phyloP scores from a whole-genome alignment of 2,797 vertebrate genomes.

The Sebastes alutus region DNA sequence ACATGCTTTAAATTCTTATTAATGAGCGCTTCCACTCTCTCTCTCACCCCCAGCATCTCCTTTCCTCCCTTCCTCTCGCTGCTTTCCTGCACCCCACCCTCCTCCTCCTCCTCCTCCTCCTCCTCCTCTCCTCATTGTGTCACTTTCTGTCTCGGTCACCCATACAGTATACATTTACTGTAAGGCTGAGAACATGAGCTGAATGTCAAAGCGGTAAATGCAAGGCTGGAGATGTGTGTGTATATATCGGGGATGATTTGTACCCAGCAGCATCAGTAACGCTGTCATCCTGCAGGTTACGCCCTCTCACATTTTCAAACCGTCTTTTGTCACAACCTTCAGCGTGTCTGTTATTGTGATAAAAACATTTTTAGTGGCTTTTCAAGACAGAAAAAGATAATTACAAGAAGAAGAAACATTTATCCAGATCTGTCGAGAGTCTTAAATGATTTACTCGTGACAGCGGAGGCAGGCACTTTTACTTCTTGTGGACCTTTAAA shows the following conservation, averaged over 20 bases:
- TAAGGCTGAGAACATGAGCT: slow-evolving; percentile 35
- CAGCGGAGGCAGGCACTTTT: background rate
- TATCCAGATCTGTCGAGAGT: background rate
- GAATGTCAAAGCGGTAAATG: slow-evolving; percentile 30
- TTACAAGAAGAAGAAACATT: background rate
- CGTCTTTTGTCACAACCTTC: background rate
- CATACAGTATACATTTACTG: slow-evolving; percentile 23
- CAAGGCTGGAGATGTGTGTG: background rate
- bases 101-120: background rate
- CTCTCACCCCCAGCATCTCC: slow-evolving; percentile 41
- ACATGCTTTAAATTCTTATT: slow-evolving; percentile 63
- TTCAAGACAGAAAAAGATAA: background rate
- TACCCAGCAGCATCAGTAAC: background rate
- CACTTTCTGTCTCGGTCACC: background rate
- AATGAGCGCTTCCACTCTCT: slow-evolving; percentile 59
- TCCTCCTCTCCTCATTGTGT: slow-evolving; percentile 4
- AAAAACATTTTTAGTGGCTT: background rate
- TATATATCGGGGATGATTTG: slow-evolving; percentile 11
- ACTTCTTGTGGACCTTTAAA: background rate
- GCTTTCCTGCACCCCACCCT: slow-evolving; percentile 7
- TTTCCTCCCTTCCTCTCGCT: slow-evolving; percentile 17
- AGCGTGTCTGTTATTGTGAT: background rate
- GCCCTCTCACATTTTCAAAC: slow-evolving; percentile 20
- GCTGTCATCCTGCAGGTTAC: slow-evolving; percentile 11
- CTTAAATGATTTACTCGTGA: background rate